phyloP scores from a whole-genome alignment of 2,797 vertebrate species.

The Girardinus metallicus region DNA sequence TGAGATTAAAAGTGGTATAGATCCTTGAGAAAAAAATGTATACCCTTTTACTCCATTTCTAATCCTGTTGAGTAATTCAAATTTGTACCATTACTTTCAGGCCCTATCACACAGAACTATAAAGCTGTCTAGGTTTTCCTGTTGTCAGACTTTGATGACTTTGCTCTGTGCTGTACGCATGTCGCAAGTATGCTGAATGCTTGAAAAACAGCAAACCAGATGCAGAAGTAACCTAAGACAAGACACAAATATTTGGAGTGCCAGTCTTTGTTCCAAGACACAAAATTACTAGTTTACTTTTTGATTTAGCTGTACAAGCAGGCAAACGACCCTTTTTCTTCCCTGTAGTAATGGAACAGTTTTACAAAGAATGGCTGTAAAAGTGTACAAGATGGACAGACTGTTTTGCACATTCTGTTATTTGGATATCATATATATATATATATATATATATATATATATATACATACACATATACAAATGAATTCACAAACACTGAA shows the following conservation, averaged over 20 bases:
- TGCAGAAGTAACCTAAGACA: conserved; percentile 38
- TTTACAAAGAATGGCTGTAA: neutral
- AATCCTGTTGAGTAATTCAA: conserved; percentile 25
- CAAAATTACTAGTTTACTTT: conserved; percentile 7
- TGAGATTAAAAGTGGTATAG: conserved; percentile 39
- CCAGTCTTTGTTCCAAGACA: conserved; percentile 29
- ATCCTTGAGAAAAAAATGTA: conserved; percentile 21
- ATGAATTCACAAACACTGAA: too few relatives aligned
- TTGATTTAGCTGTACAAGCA: neutral
- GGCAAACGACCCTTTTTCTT: neutral
- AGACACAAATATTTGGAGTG: conserved; percentile 45
- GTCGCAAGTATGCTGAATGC: conserved; percentile 28
- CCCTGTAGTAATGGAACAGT: neutral
- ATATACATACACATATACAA: too few relatives aligned
- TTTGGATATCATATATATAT: too few relatives aligned
- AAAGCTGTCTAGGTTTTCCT: conserved; percentile 48
- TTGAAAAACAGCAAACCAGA: conserved; percentile 36
- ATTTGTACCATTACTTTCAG: conserved; percentile 14
- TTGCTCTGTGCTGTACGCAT: conserved; percentile 25
- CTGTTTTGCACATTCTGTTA: too few relatives aligned
- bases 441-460: too few relatives aligned
- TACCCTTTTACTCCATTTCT: conserved; percentile 14
- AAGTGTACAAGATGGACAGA: too few relatives aligned
- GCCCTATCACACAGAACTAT: conserved; percentile 11
- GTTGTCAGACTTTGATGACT: conserved; percentile 50